Evolutionary conservation across 2,797 vertebrate genomes (phyloP), one percentile per base, ranked within the genome.

Genomic region (Champsocephalus gunnari): DNA sequence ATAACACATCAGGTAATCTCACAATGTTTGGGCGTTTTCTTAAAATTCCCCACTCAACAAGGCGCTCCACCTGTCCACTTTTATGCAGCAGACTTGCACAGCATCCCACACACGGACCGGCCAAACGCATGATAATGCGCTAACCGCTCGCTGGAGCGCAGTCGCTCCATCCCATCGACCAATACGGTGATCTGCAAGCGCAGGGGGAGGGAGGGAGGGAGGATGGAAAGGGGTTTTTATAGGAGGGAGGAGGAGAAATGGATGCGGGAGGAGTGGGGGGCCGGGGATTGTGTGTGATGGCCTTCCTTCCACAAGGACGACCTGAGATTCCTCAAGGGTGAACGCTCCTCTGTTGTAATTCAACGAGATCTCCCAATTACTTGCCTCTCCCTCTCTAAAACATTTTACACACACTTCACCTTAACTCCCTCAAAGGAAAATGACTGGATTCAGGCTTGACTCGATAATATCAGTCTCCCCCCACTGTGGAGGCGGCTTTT

Each of bases 271-370:
- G 68, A 65, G 72, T 47, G 47, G 41, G 69, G 61, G 59, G 47
- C 44, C 58, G 71, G 9, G 54, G 41, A 38, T 57, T 17, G 68
- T 11, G 79, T 75, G 75, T 58, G 82, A 82, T 77, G 86, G 84
- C 87, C 77, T 82, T 67, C 85, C 73, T 81, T 73, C 81, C 84
- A 89, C 91, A 94, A 94, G 92, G 92, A 93, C 93, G 87, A 92
- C 88, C 90, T 88, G 87, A 90, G 84, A 92, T 90, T 92, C 89
- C 86, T 92, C 91, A 94, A 93, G 92, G 93, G 90, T 92, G 91
- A 93, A 90, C 75, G 81, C 64, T 79, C 71, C 75, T 71, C 56
- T 78, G 59, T 87, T 74, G 87, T 89, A 77, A 89, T 92, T 84
- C 87, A 81, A 71, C 55, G 63, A 89, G 68, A 84, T 88, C 87